Evolutionary conservation across 1,140 invertebrate species (phyloP), one percentile per base, ranked within the genome.

Genomic region (Zaprionus davidi): DNA sequence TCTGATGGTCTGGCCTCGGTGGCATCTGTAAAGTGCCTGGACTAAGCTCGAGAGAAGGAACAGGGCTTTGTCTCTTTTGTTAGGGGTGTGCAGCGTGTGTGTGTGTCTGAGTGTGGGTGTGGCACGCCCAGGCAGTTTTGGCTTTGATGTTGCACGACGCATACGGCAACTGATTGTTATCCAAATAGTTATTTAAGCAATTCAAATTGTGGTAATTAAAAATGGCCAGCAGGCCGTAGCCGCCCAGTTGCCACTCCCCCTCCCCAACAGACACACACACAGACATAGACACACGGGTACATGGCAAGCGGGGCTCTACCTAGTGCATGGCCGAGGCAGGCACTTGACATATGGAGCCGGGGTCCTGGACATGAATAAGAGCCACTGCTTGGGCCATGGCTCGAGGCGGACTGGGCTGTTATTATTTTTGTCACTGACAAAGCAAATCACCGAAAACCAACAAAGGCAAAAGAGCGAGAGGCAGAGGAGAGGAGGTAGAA

Each of bases 171-270:
- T 80, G 83, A 87, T 83, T 84, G 71, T 76, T 88, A 84, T 81
- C 85, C 84, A 88, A 88, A 88, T 88, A 88, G 84, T 88, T 88
- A 81, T 84, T 81, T 75, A 88, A 88, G 84, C 82, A 88, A 88
- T 88, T 90, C 85, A 88, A 88, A 88, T 90, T 88, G 85, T 88
- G 84, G 84, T 88, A 88, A 88, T 88, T 88, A 88, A 88, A 88
- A 88, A 90, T 90, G 78, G 71, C 67, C 85, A 81, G 57, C 68
- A 71, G 57, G 65, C 74, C 59, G 41, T 64, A 38, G 53, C 41
- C 49, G 41, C 41, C 46, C 46, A 51, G 20, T 24, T 51, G 11
- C 20, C 17, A 22, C 46, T 51, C 20, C 46, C 17, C 12, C 46
- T 2, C 44, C 38, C 2, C 20, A 51, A 17, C 53, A 67, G 38